Base-by-base conservation (phyloP, 2,113 vertebrate species). In the Elgaria multicarinata region DNA sequence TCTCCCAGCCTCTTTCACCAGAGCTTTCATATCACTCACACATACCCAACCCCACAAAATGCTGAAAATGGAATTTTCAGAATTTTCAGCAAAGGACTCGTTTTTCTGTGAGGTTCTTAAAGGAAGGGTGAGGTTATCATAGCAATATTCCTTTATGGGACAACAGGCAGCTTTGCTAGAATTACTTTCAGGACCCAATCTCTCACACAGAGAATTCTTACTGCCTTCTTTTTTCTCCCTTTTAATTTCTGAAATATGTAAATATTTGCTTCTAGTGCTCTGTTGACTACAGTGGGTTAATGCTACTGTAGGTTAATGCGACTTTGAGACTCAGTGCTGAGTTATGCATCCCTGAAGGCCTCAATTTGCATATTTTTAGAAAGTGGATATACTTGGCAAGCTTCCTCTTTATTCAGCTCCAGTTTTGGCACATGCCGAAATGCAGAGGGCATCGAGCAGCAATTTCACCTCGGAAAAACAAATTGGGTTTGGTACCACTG, bases 401-500 rank as follows among this genome's bases (percentile, higher is more conserved):
- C 55, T 0, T 94, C 91, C 91, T 90, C 64, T 91, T 93, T 95
- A 90, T 95, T 95, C 91, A 95, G 88, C 93, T 89, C 55, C 79
- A 71, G 42, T 85, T 94, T 95, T 95, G 94, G 95, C 95, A 94
- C 91, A 95, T 94, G 83, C 85, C 89, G 64, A 79, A 92, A 81
- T 91, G 92, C 72, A 94, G 93, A 94, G 92, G 94, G 78, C 93
- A 95, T 91, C 86, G 39, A 91, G 64, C 72, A 95, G 82, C 87
- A 93, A 95, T 93, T 96, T 94, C 93, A 94, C 95, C 86, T 78
- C 88, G 90, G 90, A n/a, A 93, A 94, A 95, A 94, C 95, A 95
- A 94, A 95, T 96, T 95, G 95, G 90, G 94, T 95, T 92, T 90
- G 83, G 87, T 95, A 88, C 80, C 87, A 66, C 44, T 93, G 89